phyloP scores from a whole-genome alignment of 2,888 invertebrate genomes.

The Ptychoptera contaminata region DNA sequence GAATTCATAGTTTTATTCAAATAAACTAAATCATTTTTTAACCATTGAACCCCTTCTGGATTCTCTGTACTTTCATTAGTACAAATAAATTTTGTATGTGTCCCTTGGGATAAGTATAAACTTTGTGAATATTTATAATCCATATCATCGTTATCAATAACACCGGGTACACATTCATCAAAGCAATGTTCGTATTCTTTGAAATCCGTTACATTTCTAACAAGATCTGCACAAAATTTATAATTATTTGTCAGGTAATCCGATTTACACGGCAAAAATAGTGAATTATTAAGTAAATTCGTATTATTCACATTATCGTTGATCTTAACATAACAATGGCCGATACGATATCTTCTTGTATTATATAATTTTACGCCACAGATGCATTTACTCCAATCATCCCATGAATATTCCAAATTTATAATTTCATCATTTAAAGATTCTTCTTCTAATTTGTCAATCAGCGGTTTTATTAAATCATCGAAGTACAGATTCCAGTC shows the following conservation, averaged over 20 bases:
- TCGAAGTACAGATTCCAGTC: background rate
- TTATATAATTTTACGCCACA: background rate
- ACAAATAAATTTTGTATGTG: constrained; percentile 1
- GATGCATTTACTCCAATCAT: background rate
- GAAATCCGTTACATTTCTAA: constrained; percentile 35
- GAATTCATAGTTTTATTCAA: background rate
- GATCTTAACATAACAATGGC: background rate
- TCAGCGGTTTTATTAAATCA: background rate
- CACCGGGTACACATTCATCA: constrained; percentile 27
- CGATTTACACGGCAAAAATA: constrained; percentile 33
- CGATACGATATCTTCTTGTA: background rate
- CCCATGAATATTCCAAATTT: background rate
- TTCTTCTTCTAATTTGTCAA: background rate
- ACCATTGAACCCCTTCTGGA: background rate
- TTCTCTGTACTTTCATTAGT: background rate
- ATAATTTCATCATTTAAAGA: background rate
- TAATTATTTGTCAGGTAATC: constrained; percentile 26
- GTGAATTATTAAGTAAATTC: constrained; percentile 3
- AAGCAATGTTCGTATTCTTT: constrained; percentile 26
- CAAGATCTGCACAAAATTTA: constrained; percentile 32
- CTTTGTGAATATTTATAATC: background rate
- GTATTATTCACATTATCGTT: background rate
- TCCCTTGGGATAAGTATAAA: background rate
- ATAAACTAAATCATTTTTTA: background rate
- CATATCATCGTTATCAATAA: background rate